phyloP scores from a whole-genome alignment of 2,113 vertebrate genomes.

The Excalfactoria chinensis region DNA sequence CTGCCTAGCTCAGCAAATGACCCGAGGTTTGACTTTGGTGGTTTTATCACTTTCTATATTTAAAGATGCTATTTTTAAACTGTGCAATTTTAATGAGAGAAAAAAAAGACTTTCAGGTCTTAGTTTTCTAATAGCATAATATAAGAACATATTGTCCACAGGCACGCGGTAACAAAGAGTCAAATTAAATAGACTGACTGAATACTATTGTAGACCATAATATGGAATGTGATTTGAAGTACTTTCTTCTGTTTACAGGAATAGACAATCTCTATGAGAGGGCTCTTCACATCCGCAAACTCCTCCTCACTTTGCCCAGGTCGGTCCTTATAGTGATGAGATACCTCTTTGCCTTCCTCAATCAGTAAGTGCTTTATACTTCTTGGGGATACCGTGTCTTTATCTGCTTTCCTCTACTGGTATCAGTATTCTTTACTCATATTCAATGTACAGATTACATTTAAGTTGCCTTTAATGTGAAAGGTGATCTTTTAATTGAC shows the following conservation, averaged over 20 bases:
- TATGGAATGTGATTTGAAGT: not conserved
- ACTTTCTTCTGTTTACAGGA: constrained; percentile 79
- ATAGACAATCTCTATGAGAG: constrained; percentile 97
- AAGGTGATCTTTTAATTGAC: not conserved
- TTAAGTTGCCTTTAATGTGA: not conserved
- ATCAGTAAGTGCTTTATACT: constrained; percentile 88
- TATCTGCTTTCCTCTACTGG: not conserved
- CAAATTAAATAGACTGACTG: not conserved
- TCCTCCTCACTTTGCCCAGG: constrained; percentile 93
- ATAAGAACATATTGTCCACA: not conserved
- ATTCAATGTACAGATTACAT: not conserved
- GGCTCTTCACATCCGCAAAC: constrained; percentile 94
- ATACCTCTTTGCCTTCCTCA: constrained; percentile 98
- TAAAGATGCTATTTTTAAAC: not conserved
- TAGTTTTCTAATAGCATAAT: not conserved
- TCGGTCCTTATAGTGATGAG: constrained; percentile 97
- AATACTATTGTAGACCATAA: not conserved
- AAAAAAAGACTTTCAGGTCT: not conserved
- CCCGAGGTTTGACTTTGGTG: not conserved
- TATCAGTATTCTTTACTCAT: not conserved
- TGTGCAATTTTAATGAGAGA: not conserved
- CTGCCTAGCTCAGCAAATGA: not conserved
- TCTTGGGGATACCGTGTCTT: not conserved
- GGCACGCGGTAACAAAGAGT: not conserved
- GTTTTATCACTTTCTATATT: not conserved